These are phyloP conservation scores for Pimpla rufipes DNA, from an alignment of 2,888 invertebrate species.

Conservation along the genomic window DNA sequence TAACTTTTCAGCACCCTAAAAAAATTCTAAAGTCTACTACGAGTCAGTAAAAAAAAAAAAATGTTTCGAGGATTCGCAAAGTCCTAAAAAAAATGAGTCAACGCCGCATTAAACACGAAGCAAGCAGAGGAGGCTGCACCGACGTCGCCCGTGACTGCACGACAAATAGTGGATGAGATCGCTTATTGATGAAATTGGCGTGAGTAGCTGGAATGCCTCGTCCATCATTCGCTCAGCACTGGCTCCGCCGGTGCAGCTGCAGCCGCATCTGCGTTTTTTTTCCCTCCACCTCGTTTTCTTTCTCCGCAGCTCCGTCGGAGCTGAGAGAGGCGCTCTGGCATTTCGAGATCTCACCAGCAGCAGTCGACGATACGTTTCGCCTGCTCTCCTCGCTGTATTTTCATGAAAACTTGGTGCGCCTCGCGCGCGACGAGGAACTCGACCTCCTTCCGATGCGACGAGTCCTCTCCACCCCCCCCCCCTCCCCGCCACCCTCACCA, in stretches of 20 bases:
- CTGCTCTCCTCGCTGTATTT: conserved; percentile 46
- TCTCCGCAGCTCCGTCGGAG: not conserved
- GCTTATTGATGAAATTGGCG: conserved; percentile 56
- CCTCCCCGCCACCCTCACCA: not conserved
- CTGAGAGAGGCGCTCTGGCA: conserved; percentile 33
- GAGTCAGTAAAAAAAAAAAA: no score
- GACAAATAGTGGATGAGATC: conserved; percentile 26
- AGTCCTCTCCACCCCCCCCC: not conserved
- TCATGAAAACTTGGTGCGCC: conserved; percentile 57
- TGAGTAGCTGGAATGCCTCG: conserved; percentile 43
- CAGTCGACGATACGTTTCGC: conserved; percentile 51
- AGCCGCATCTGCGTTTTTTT: conserved; percentile 36
- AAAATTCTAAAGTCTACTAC: no score
- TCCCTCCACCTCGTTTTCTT: conserved; percentile 20
- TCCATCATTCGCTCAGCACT: conserved; percentile 37
- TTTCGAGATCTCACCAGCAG: conserved; percentile 46
- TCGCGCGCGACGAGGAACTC: conserved; percentile 52
- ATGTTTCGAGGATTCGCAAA: not conserved
- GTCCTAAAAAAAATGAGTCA: not conserved
- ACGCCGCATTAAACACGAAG: not conserved
- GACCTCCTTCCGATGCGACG: conserved; percentile 59
- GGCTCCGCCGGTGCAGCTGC: conserved; percentile 24
- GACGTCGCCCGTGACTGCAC: not conserved
- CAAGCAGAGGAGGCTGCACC: not conserved
- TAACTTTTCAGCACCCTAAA: no score